These are phyloP conservation scores for Lasioglossum baleicum DNA, from an alignment of 1,140 invertebrate species.

Conservation along the genomic window DNA sequence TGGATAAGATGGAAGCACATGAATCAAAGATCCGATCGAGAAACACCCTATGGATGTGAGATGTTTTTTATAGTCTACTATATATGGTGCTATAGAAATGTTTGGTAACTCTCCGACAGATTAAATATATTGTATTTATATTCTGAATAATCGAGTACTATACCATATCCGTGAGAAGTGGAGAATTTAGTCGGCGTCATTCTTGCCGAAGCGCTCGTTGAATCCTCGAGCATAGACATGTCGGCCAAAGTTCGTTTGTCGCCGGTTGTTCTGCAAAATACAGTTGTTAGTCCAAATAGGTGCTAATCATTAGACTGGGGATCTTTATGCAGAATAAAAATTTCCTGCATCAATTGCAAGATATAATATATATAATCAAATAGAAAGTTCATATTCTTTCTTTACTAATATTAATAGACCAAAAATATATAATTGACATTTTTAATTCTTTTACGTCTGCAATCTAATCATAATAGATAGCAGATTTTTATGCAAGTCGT, in stretches of 20 bases:
- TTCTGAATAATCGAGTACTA: conserved; percentile 4
- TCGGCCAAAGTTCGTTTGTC: conserved; percentile 75
- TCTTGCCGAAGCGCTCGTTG: conserved; percentile 82
- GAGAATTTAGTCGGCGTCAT: conserved; percentile 90
- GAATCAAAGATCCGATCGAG: conserved; percentile 85
- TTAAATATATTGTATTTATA: conserved; percentile 3
- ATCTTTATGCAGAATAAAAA: no score
- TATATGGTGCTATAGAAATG: neutral
- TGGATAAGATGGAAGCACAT: conserved; percentile 86
- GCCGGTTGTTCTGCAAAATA: conserved; percentile 70
- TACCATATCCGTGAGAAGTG: conserved; percentile 87
- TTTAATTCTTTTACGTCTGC: no score
- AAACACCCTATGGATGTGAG: conserved; percentile 79
- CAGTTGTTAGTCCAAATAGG: neutral
- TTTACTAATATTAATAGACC: no score
- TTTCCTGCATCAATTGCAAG: no score
- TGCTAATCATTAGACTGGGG: no score
- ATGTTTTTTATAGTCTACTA: conserved; percentile 2
- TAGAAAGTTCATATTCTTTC: no score
- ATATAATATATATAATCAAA: no score
- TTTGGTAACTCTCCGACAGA: no score
- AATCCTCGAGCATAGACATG: conserved; percentile 81
- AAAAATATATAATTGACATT: no score
- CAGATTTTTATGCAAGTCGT: no score
- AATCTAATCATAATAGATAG: no score